Evolutionary conservation across 2,797 vertebrate species (phyloP), one percentile per base, ranked within the genome.

Genomic region (Rhadinocentrus ornatus): DNA sequence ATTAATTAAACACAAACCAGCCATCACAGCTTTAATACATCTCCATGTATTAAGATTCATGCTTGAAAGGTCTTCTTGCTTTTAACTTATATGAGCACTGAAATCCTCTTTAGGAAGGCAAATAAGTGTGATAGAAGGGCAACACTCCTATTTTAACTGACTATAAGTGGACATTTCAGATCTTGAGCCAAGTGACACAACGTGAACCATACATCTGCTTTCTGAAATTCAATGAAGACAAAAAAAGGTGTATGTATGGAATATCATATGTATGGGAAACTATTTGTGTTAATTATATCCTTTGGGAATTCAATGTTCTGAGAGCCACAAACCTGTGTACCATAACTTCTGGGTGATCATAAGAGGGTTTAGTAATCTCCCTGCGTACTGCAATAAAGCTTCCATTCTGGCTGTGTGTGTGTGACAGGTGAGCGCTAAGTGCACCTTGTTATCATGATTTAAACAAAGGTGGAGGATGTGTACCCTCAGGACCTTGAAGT

Each of bases 401-500:
- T 59, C 27, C 27, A 41, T 79, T 62, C 41, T 55, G 50, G 52
- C 44, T 41, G 29, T 29, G 60, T 35, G 39, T 26, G 62, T 34
- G 74, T 60, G 82, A 80, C 76, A 72, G 69, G 69, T 60, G 50
- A 81, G 73, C 29, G 63, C 73, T 84, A 79, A 83, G 69, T 68
- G 78, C 81, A 76, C 69, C 69, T 80, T 78, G 77, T 82, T 82
- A 84, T 80, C 60, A 64, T 84, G 86, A 86, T 87, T 85, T 84
- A 85, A 91, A 85, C 85, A 82, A 82, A 83, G 78, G 80, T 80
- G 83, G 78, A 82, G 58, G 76, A 70, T 71, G 77, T 44, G 71
- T 39, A 65, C 71, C 72, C 54, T 16, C 48, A 75, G 77, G 83
- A 90, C 85, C 85, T 88, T 89, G 84, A 85, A 71, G 80, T 59